Percentiles rank a stretch among this genome's conserved stretches.
phyloP scores from a whole-genome alignment of 2,888 invertebrate genomes.

The Ectemnius continuus region DNA sequence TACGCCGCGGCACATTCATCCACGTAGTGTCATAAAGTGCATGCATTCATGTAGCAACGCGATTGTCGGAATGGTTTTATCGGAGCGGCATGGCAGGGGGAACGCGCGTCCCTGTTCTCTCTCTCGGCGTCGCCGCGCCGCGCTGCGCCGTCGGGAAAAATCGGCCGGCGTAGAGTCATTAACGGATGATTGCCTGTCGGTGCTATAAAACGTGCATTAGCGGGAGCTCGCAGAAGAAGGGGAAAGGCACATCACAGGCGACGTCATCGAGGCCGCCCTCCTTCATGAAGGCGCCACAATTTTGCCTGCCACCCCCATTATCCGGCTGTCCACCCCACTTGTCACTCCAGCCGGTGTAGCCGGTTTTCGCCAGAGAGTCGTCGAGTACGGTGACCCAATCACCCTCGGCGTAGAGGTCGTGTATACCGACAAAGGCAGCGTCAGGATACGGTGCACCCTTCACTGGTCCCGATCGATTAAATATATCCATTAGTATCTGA shows the following conservation, averaged over 20 bases:
- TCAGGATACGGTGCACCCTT: slow-evolving; percentile 63
- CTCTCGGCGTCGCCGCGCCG: too few relatives aligned
- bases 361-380: slow-evolving; percentile 71
- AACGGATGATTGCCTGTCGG: slow-evolving; percentile 8
- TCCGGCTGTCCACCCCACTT: slow-evolving; percentile 73
- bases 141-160: too few relatives aligned
- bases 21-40: too few relatives aligned
- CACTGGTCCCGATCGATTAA: slow-evolving; percentile 54
- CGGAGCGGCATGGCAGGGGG: too few relatives aligned
- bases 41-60: too few relatives aligned
- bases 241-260: slow-evolving; percentile 67
- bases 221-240: slow-evolving; percentile 73
- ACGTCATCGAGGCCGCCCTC: slow-evolving; percentile 73
- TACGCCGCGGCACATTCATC: too few relatives aligned
- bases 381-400: slow-evolving; percentile 73
- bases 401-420: slow-evolving; percentile 65
- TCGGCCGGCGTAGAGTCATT: neutral
- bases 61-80: too few relatives aligned
- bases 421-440: slow-evolving; percentile 65
- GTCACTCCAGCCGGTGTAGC: slow-evolving; percentile 72
- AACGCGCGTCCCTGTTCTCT: too few relatives aligned
- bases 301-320: slow-evolving; percentile 65
- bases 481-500: slow-evolving; percentile 45
- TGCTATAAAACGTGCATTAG: slow-evolving; percentile 13
- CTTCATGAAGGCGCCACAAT: slow-evolving; percentile 68